Evolutionary conservation across 2,113 vertebrate genomes (phyloP).

Genomic region (Chamaea fasciata): DNA sequence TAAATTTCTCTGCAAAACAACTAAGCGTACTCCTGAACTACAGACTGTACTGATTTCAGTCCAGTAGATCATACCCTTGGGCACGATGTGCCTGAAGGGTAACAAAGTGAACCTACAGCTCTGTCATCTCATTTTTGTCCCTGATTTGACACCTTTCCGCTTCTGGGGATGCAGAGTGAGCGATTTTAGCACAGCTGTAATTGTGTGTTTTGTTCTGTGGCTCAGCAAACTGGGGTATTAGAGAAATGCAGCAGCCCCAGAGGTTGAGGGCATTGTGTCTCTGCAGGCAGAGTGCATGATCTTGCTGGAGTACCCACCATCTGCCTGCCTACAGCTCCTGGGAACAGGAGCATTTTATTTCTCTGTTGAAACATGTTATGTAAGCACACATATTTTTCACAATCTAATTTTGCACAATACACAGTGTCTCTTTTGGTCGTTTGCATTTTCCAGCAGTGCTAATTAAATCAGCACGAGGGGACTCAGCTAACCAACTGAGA

Average conservation of each 20-base stretch:
- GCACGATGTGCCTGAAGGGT: background rate
- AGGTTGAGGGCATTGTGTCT: background rate
- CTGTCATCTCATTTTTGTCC: constrained; percentile 2
- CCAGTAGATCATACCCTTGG: background rate
- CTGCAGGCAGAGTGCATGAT: background rate
- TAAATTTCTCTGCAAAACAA: background rate
- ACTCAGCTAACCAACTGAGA: constrained; percentile 1
- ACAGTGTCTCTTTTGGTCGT: constrained; percentile 16
- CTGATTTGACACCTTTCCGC: background rate
- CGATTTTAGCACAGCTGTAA: background rate
- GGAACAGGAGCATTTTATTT: background rate
- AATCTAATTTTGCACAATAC: constrained; percentile 3
- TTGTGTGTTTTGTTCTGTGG: background rate
- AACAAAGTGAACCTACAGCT: background rate
- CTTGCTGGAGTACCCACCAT: constrained; percentile 28
- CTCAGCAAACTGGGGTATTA: background rate
- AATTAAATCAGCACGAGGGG: constrained; percentile 41
- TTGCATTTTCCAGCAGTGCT: constrained; percentile 38
- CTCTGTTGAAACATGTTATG: constrained; percentile 5
- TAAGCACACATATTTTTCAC: constrained; percentile 28
- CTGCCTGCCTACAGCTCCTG: constrained; percentile 2
- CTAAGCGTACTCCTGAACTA: background rate
- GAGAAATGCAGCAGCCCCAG: background rate
- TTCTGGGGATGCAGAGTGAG: constrained; percentile 4
- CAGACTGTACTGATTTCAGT: background rate